Conservation (phyloP, 2,888 invertebrate genomes). For the Teleiodes luculella region DNA sequence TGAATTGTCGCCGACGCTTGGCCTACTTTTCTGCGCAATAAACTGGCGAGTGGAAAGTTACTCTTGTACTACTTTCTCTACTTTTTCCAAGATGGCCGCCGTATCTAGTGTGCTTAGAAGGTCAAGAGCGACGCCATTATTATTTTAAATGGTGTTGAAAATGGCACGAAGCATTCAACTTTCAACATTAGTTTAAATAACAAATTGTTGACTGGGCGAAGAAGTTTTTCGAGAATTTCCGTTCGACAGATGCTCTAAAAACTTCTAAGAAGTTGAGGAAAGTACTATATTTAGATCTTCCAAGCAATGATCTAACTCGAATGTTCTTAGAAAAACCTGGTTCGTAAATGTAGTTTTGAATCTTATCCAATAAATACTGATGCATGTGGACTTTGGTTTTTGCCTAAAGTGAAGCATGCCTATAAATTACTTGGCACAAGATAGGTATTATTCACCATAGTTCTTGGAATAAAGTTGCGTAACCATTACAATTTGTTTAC, state of each 20-base stretch:
- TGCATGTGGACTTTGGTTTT: background rate
- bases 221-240: conserved; percentile 8
- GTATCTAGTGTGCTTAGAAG: conserved; percentile 57
- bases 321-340: background rate
- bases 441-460: background rate
- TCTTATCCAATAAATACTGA: background rate
- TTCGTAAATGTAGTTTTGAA: background rate
- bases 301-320: too few relatives aligned
- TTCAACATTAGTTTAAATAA: background rate
- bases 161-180: conserved; percentile 23
- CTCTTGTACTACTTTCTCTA: conserved; percentile 77
- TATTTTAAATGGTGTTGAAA: conserved; percentile 24
- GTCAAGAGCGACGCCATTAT: conserved; percentile 53
- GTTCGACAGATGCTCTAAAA: background rate
- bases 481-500: too few relatives aligned
- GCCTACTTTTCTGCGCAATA: conserved; percentile 72
- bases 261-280: background rate
- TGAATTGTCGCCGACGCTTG: conserved; percentile 66
- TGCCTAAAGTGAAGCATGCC: background rate
- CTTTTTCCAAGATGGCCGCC: conserved; percentile 75
- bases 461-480: background rate
- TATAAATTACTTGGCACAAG: background rate
- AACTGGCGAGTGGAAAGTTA: conserved; percentile 73
- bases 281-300: background rate
- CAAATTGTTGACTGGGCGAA: background rate